Percentiles rank a stretch among this genome's conserved stretches.
These are phyloP conservation scores for Callipepla squamata DNA, from an alignment of 2,113 vertebrate genomes.

Conservation along the genomic window DNA sequence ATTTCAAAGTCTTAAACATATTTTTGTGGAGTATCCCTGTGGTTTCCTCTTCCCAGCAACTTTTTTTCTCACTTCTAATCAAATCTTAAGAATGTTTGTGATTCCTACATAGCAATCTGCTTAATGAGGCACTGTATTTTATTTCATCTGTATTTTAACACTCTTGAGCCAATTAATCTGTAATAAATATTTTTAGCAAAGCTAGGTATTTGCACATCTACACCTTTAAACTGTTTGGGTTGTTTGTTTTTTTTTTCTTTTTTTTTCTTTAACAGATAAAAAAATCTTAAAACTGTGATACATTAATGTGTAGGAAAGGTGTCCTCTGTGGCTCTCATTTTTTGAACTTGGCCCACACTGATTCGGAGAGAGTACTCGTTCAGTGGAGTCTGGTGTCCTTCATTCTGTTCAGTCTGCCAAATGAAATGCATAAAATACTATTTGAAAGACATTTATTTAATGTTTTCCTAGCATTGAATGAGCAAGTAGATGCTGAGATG, in stretches of 20 bases:
- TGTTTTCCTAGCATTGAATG: neutral
- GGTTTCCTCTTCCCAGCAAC: neutral
- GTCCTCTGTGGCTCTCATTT: neutral
- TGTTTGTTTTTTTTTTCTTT: too few relatives aligned
- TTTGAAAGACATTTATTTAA: neutral
- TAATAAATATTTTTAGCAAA: neutral
- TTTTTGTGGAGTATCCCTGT: neutral
- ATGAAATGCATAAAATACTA: neutral
- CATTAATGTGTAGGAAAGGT: neutral
- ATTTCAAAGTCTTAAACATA: constrained; percentile 2
- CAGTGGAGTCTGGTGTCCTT: neutral
- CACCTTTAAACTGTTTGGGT: neutral
- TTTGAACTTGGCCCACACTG: neutral
- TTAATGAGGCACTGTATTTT: neutral
- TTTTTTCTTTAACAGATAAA: neutral
- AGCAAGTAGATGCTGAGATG: neutral
- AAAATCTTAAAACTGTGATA: neutral
- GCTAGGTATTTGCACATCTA: neutral
- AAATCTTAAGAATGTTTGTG: neutral
- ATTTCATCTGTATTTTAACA: neutral
- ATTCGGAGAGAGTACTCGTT: neutral
- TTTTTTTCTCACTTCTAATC: constrained; percentile 42
- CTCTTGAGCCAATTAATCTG: neutral
- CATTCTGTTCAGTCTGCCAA: neutral
- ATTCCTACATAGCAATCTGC: neutral